A percentile compares a stretch with the other conserved stretches of the same genome.
Evolutionary conservation across 1,140 invertebrate genomes (phyloP).

Genomic region (Drosophila novamexicana): DNA sequence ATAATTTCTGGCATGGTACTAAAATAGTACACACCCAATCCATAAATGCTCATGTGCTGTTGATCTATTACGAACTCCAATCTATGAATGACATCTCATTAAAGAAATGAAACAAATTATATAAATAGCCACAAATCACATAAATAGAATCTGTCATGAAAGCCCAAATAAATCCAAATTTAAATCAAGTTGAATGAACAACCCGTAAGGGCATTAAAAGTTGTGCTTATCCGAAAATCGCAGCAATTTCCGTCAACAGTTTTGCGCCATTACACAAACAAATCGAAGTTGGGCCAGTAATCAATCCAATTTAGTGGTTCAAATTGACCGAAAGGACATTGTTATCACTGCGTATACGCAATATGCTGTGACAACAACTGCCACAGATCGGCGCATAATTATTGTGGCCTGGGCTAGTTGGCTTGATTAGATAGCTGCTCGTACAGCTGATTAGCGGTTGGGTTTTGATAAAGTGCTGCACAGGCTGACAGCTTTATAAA

Average conservation of each 20-base stretch:
- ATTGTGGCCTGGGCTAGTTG: background rate
- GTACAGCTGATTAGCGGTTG: background rate
- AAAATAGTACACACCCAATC: no score
- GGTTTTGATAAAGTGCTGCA: background rate
- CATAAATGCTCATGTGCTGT: background rate
- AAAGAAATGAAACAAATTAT: background rate
- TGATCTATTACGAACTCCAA: no score
- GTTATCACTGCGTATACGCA: constrained; percentile 22
- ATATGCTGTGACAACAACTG: constrained; percentile 2
- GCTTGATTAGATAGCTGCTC: background rate
- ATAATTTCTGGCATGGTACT: no score
- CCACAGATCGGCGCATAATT: background rate
- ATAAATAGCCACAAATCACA: background rate
- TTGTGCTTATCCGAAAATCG: constrained; percentile 10
- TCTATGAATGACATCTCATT: background rate
- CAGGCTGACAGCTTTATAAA: constrained; percentile 2
- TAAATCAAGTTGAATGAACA: constrained; percentile 17
- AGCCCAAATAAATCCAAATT: constrained; percentile 3
- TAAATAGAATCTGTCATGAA: background rate
- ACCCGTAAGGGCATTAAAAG: constrained; percentile 21
- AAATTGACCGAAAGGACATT: background rate
- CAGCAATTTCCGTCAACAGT: constrained; percentile 21
- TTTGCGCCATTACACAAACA: constrained; percentile 36
- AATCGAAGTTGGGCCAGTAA: constrained; percentile 9
- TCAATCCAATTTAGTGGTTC: constrained; percentile 32